A percentile compares a stretch with the other conserved stretches of the same genome.
phyloP scores from a whole-genome alignment of 2,113 vertebrate genomes.

The Hydropotes inermis region DNA sequence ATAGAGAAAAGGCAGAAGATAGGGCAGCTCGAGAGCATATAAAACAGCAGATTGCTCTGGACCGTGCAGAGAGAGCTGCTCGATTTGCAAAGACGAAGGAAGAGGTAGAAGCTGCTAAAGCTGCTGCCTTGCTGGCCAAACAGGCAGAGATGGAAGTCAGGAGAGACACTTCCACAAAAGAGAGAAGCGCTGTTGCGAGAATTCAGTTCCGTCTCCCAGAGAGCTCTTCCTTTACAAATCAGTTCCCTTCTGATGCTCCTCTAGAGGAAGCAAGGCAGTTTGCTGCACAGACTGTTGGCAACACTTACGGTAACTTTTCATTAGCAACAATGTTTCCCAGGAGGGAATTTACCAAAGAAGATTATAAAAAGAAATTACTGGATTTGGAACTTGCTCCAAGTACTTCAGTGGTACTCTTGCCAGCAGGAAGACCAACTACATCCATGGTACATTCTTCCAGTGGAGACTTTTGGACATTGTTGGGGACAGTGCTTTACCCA shows the following conservation, averaged over 20 bases:
- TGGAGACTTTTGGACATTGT: conserved; percentile 88
- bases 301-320: conserved; percentile 92
- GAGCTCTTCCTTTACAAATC: conserved; percentile 96
- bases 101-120: no score
- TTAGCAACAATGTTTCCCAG: conserved; percentile 97
- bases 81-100: no score
- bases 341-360: conserved; percentile 93
- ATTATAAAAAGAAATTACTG: conserved; percentile 90
- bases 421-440: conserved; percentile 85
- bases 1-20: no score
- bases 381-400: conserved; percentile 95
- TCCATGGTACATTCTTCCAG: conserved; percentile 88
- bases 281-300: conserved; percentile 93
- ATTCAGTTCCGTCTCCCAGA: conserved; percentile 98
- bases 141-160: no score
- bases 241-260: conserved; percentile 90
- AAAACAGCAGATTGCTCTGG: no score
- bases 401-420: conserved; percentile 94
- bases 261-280: conserved; percentile 92
- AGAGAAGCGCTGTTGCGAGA: conserved; percentile 91
- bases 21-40: no score
- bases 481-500: conserved; percentile 93
- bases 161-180: no score
- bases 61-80: no score
- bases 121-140: no score